Conservation (phyloP, 2,888 invertebrate genomes). For the Cyclophora punctaria region DNA sequence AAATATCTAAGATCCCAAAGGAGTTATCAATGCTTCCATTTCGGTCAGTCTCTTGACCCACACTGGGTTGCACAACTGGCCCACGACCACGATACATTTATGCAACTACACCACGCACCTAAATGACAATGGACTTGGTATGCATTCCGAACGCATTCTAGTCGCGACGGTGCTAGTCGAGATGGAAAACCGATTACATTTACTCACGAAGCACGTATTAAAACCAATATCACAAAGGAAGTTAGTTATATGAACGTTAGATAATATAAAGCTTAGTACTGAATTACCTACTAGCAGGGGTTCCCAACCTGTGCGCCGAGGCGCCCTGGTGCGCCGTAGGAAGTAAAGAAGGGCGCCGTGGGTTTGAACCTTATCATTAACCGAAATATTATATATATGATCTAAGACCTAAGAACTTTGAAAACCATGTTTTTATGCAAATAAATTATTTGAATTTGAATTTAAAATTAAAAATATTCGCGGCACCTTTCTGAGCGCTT, state of each 20-base stretch:
- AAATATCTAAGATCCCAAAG: slow-evolving; percentile 27
- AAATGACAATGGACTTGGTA: slow-evolving; percentile 65
- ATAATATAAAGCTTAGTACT: slow-evolving; percentile 1
- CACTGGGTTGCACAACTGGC: slow-evolving; percentile 45
- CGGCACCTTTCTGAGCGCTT: too few relatives aligned
- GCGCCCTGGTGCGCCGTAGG: too few relatives aligned
- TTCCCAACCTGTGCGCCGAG: too few relatives aligned
- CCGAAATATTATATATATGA: too few relatives aligned
- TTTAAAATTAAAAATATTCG: too few relatives aligned
- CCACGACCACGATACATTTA: slow-evolving; percentile 27
- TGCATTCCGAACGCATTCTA: slow-evolving; percentile 46
- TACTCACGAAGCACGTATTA: slow-evolving; percentile 16
- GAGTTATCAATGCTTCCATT: slow-evolving; percentile 41
- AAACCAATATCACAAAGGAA: neutral
- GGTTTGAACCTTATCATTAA: too few relatives aligned
- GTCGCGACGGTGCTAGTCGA: slow-evolving; percentile 26
- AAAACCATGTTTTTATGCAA: too few relatives aligned
- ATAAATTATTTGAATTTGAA: too few relatives aligned
- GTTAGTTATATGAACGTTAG: slow-evolving; percentile 8
- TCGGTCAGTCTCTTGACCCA: slow-evolving; percentile 45
- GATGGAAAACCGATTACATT: slow-evolving; percentile 31
- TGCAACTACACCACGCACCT: slow-evolving; percentile 45
- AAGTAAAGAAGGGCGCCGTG: too few relatives aligned
- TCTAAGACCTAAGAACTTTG: too few relatives aligned
- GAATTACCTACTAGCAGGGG: too few relatives aligned